Evolutionary conservation across 2,797 vertebrate genomes (phyloP), one percentile per base, ranked within the genome.

Genomic region (Sebastes aleutianus): DNA sequence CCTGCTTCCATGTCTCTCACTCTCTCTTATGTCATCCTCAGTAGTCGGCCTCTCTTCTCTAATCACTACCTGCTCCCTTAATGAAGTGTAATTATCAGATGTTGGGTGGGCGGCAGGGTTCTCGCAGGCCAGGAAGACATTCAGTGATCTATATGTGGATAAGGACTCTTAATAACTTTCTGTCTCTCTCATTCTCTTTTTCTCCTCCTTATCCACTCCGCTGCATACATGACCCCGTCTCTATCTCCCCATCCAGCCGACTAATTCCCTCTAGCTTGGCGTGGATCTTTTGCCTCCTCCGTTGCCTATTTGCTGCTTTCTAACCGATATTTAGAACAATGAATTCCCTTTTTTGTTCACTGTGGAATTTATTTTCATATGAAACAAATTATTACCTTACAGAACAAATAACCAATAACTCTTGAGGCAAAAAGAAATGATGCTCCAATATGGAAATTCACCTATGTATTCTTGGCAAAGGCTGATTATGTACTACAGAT

Each of bases 61-160:
- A 91, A 86, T 90, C 84, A 74, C 87, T 92, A 90, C 89, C 91
- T 91, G 89, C 83, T 87, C 82, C 73, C 82, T 53, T 91, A 93
- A 93, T 92, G 87, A 93, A 91, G 91, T 89, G 85, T 90, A 93
- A 93, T 93, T 89, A 93, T 93, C 91, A 92, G 90, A 90, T 92
- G 85, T 85, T 86, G 53, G 87, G 90, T 90, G 90, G 91, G 92
- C 70, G 85, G 85, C 69, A 12, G 85, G 78, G 84, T 85, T 87
- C 84, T 85, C 16, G 43, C 82, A 85, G 90, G 89, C 80, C 86
- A 80, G 64, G 57, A 81, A 88, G 91, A 87, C 83, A 64, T 86
- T 84, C 76, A 72, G 32, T 80, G 88, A 93, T 91, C 88, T 89
- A 85, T 85, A 90, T 76, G 77, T 82, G 86, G 89, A 82, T 84